These are phyloP conservation scores for Oikopleura vanhoeffeni DNA, from an alignment of 23 tunicate genomes.

Conservation along the genomic window DNA sequence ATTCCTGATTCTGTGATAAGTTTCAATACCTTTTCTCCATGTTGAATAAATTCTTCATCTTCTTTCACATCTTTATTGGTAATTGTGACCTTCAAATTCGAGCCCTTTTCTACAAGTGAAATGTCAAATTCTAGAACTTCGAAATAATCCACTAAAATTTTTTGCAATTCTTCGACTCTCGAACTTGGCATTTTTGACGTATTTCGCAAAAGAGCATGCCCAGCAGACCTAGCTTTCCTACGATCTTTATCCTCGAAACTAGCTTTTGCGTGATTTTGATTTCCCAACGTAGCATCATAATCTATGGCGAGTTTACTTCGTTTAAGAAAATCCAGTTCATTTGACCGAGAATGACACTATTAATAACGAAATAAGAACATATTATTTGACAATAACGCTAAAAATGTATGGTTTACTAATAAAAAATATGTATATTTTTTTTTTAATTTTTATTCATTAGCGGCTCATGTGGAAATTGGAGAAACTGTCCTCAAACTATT, in stretches of 20 bases:
- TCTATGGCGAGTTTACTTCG: not conserved
- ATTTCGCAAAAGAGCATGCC: slow-evolving; percentile 7
- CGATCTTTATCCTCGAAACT: slow-evolving; percentile 44
- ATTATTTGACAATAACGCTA: too few relatives aligned
- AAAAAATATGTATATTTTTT: too few relatives aligned
- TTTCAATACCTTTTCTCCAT: slow-evolving; percentile 52
- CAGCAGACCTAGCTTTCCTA: slow-evolving; percentile 56
- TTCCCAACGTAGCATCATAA: not conserved
- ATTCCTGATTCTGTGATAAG: slow-evolving; percentile 17
- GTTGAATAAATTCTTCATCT: slow-evolving; percentile 47
- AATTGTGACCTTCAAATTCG: slow-evolving; percentile 5
- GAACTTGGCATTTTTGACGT: not conserved
- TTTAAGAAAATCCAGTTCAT: slow-evolving; percentile 6
- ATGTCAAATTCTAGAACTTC: slow-evolving; percentile 17
- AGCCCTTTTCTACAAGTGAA: slow-evolving; percentile 24
- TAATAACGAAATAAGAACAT: too few relatives aligned
- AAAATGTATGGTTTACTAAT: too few relatives aligned
- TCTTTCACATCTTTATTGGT: slow-evolving; percentile 18
- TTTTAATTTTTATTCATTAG: too few relatives aligned
- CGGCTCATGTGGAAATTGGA: too few relatives aligned
- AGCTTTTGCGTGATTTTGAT: slow-evolving; percentile 11
- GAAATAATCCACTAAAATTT: slow-evolving; percentile 21
- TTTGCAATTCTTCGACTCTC: slow-evolving; percentile 29
- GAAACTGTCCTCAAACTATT: too few relatives aligned
- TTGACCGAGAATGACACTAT: not conserved